These are phyloP conservation scores for Limonius californicus DNA, from an alignment of 1,140 invertebrate species.

Conservation along the genomic window DNA sequence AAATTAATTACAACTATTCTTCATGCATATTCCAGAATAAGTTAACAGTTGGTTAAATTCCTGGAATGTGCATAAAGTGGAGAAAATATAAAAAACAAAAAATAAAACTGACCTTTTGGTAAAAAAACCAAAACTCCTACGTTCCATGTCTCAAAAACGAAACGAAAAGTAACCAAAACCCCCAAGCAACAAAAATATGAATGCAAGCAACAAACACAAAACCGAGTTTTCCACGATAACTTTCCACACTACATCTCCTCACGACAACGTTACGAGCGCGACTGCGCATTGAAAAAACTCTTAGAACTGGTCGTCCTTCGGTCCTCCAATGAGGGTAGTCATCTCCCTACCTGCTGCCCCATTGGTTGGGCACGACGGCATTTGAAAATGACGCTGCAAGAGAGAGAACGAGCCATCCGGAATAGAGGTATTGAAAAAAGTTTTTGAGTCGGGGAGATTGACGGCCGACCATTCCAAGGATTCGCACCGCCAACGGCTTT, in stretches of 20 bases:
- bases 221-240: conserved; percentile 1
- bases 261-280: conserved; percentile 18
- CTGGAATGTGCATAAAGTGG: conserved; percentile 25
- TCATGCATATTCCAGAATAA: no score
- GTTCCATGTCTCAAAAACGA: conserved; percentile 15
- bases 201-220: conserved; percentile 15
- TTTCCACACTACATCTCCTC: conserved; percentile 16
- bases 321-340: conserved; percentile 31
- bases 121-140: conserved; percentile 47
- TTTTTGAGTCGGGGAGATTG: conserved; percentile 14
- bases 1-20: no score
- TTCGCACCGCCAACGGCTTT: conserved; percentile 13
- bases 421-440: conserved; percentile 3
- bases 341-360: conserved; percentile 30
- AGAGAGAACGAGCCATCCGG: conserved; percentile 1
- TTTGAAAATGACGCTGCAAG: conserved; percentile 35
- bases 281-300: conserved; percentile 29
- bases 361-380: conserved; percentile 24
- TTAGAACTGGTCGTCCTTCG: conserved; percentile 38
- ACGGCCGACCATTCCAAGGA: conserved; percentile 20
- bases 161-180: conserved; percentile 5
- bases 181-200: conserved; percentile 17
- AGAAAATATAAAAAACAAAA: no score
- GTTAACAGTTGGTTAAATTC: not conserved
- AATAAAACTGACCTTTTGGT: conserved; percentile 47